Conservation (phyloP, 2,113 vertebrate genomes). For the Oryzias curvinotus region DNA sequence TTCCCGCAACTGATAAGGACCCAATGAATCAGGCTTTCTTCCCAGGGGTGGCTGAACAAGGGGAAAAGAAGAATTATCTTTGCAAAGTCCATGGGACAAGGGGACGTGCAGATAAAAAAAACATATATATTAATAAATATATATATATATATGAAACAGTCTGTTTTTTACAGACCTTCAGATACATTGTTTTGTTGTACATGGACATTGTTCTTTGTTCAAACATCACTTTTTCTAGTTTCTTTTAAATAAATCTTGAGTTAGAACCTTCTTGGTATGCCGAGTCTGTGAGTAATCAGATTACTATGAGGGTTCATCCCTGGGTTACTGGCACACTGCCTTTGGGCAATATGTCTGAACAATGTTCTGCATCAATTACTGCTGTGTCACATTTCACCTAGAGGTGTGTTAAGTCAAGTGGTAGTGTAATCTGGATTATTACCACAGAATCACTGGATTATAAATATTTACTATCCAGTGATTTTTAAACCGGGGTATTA, state of each 20-base stretch:
- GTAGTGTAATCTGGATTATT: conserved; percentile 59
- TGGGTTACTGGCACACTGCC: conserved; percentile 62
- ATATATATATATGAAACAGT: conserved; percentile 30
- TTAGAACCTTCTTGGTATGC: conserved; percentile 11
- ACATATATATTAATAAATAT: conserved; percentile 36
- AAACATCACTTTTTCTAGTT: not conserved
- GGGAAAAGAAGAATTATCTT: conserved; percentile 54
- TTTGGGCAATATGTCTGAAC: conserved; percentile 40
- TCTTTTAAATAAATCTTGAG: conserved; percentile 22
- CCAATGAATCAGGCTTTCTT: conserved; percentile 55
- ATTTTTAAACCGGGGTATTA: conserved; percentile 34
- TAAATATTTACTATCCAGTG: not conserved
- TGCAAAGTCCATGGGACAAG: conserved; percentile 40
- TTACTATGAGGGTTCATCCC: conserved; percentile 61
- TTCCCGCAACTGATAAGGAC: conserved; percentile 60
- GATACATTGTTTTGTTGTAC: conserved; percentile 15
- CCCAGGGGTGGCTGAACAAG: conserved; percentile 37
- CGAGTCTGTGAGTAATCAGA: conserved; percentile 44
- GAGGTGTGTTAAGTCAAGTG: conserved; percentile 57
- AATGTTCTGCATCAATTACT: conserved; percentile 20
- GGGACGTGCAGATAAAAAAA: conserved; percentile 20
- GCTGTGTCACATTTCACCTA: conserved; percentile 54
- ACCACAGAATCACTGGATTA: conserved; percentile 24
- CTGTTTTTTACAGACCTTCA: not conserved
- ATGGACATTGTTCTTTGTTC: not conserved